Conservation (phyloP, 2,888 invertebrate genomes). For the Epinotia bilunana region DNA sequence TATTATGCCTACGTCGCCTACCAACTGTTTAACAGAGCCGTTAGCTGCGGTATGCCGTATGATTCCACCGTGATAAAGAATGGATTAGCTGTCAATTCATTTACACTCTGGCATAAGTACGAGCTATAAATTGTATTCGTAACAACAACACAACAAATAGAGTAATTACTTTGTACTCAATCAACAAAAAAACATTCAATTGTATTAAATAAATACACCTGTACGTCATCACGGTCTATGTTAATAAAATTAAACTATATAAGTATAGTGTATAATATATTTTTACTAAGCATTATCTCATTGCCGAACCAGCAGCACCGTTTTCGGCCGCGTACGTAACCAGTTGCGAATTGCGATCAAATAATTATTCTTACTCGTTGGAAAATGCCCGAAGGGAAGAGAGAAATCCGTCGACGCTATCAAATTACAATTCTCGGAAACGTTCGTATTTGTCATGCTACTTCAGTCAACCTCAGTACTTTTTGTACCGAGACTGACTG, state of each 20-base stretch:
- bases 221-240: not conserved
- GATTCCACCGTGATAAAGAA: no score
- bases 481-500: no score
- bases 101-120: no score
- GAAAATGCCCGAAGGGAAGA: no score
- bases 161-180: not conserved
- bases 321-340: no score
- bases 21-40: not conserved
- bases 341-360: no score
- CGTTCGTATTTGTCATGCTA: no score
- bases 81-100: no score
- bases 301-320: not conserved
- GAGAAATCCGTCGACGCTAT: no score
- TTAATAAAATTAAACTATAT: not conserved
- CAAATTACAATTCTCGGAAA: no score
- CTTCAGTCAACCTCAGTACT: no score
- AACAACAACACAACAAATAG: not conserved
- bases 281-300: not conserved
- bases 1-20: not conserved
- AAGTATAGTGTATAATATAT: not conserved
- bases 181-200: not conserved
- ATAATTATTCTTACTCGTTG: no score
- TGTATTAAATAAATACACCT: not conserved
- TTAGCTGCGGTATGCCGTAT: not conserved
- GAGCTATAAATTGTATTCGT: not conserved